These are phyloP conservation scores for Hybognathus amarus DNA, from an alignment of 2,797 vertebrate genomes.

Conservation along the genomic window DNA sequence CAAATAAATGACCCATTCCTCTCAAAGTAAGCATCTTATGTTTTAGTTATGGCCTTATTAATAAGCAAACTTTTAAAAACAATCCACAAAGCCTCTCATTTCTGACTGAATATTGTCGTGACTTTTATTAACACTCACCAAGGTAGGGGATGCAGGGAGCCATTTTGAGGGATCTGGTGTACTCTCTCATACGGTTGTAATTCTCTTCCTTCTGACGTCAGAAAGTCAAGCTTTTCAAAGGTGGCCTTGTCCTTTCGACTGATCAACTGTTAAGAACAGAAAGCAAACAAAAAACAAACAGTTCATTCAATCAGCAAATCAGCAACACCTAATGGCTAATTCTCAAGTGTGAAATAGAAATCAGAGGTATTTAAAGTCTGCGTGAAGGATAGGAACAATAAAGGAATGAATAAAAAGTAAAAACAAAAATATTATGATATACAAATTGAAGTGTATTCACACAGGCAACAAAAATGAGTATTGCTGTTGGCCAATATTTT, in stretches of 20 bases:
- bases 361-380: not conserved
- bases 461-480: not conserved
- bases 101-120: not conserved
- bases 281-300: constrained; percentile 8
- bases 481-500: not conserved
- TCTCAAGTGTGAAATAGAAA: not conserved
- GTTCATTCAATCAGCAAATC: not conserved
- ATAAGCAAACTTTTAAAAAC: not conserved
- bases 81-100: not conserved
- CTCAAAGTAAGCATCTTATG: not conserved
- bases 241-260: constrained; percentile 93
- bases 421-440: not conserved
- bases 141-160: constrained; percentile 93
- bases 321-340: not conserved
- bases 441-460: not conserved
- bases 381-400: not conserved
- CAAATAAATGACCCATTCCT: not conserved
- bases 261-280: constrained; percentile 79
- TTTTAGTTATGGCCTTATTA: not conserved
- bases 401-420: not conserved
- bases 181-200: constrained; percentile 91
- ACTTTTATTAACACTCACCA: constrained; percentile 74
- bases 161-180: constrained; percentile 92
- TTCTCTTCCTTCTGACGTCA: constrained; percentile 95
- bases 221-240: constrained; percentile 92